These are phyloP conservation scores for Cephalopholis sonnerati DNA, from an alignment of 2,113 vertebrate genomes.

Conservation along the genomic window DNA sequence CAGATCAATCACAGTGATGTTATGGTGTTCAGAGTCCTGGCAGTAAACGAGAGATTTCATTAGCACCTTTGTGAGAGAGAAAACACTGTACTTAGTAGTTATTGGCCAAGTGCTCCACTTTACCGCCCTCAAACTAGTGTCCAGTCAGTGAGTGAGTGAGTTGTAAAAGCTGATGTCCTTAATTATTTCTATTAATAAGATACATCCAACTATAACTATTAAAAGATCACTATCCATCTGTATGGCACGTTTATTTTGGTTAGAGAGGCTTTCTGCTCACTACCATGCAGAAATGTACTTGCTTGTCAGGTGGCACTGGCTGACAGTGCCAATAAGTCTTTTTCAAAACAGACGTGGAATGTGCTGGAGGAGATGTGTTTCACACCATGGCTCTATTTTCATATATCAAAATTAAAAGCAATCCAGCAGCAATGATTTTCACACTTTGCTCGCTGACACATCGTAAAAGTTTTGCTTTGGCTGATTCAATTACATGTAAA, in stretches of 20 bases:
- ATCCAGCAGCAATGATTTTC: slow-evolving; percentile 16
- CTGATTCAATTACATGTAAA: slow-evolving; percentile 1
- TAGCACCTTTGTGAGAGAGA: slow-evolving; percentile 26
- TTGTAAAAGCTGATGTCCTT: not conserved
- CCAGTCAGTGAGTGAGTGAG: not conserved
- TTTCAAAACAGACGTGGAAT: slow-evolving; percentile 2
- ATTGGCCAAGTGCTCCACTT: slow-evolving; percentile 1
- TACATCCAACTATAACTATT: no score
- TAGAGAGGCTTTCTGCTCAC: not conserved
- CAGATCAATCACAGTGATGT: slow-evolving; percentile 14
- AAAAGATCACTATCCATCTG: no score
- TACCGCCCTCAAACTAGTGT: not conserved
- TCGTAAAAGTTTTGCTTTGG: slow-evolving; percentile 1
- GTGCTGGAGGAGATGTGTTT: slow-evolving; percentile 17
- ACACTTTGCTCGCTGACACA: slow-evolving; percentile 1
- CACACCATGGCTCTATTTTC: slow-evolving; percentile 42
- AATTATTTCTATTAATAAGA: slow-evolving; percentile 27
- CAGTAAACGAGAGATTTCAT: slow-evolving; percentile 27
- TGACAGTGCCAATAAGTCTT: slow-evolving; percentile 13
- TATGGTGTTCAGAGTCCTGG: slow-evolving; percentile 10
- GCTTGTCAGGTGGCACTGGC: slow-evolving; percentile 13
- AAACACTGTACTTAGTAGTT: slow-evolving; percentile 5
- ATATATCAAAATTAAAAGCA: slow-evolving; percentile 27
- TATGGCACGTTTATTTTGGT: not conserved
- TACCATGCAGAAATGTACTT: slow-evolving; percentile 4